Evolutionary conservation across 2,113 vertebrate genomes (phyloP).

Genomic region (Riparia riparia): DNA sequence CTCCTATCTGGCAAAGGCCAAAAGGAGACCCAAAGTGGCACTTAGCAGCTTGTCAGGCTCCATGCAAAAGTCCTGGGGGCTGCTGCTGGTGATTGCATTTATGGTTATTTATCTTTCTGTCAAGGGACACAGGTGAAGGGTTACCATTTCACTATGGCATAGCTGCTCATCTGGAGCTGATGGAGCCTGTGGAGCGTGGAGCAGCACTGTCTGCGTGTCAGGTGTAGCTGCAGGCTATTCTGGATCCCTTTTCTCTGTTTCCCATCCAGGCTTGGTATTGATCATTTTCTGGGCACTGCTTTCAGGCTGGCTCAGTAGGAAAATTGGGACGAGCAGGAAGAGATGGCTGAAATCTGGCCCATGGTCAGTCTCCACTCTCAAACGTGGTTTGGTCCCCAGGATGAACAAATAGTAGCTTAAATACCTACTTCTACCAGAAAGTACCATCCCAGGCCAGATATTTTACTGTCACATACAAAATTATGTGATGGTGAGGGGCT

Average conservation of each 20-base stretch:
- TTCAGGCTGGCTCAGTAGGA: background rate
- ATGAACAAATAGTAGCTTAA: background rate
- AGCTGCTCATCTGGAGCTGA: background rate
- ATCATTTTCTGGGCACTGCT: background rate
- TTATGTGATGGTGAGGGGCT: background rate
- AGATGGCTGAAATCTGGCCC: background rate
- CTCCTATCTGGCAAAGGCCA: background rate
- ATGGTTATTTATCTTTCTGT: background rate
- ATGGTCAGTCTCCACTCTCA: background rate
- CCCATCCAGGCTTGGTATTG: background rate
- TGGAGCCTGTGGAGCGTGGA: rapidly evolving
- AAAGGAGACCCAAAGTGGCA: background rate
- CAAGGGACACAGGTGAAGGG: background rate
- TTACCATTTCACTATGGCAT: background rate
- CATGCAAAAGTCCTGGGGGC: background rate
- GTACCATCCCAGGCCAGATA: background rate
- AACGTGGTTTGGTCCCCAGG: rapidly evolving
- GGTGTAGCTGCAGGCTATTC: background rate
- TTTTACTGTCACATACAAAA: background rate
- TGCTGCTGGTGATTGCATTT: background rate
- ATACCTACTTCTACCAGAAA: background rate
- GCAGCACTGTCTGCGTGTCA: background rate
- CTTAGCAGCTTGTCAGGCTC: background rate
- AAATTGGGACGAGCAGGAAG: background rate
- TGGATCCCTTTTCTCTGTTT: background rate